Percentiles rank a stretch among this genome's conserved stretches.
Evolutionary conservation across 2,113 vertebrate genomes (phyloP).

Genomic region (Clupea harengus): DNA sequence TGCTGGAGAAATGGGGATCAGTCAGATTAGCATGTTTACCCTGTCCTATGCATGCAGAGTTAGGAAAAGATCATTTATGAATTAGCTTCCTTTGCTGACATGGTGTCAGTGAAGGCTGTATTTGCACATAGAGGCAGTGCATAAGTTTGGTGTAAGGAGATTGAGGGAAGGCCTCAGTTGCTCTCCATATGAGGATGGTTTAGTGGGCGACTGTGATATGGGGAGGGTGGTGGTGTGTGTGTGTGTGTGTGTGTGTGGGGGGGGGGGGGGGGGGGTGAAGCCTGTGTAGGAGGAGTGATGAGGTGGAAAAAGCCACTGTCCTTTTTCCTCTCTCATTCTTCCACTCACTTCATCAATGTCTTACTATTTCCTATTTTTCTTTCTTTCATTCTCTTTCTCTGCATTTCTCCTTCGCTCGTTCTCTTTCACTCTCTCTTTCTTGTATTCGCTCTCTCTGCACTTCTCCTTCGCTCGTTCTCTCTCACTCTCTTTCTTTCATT

Average conservation of each 20-base stretch:
- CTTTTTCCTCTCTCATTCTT: background rate
- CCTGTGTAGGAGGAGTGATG: background rate
- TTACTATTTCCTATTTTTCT: background rate
- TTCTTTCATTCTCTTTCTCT: background rate
- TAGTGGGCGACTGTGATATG: background rate
- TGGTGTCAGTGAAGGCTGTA: background rate
- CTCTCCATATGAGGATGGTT: background rate
- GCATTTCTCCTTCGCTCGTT: background rate
- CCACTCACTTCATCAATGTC: conserved; percentile 4
- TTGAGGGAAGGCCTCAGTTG: background rate
- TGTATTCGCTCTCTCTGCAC: background rate
- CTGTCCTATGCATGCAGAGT: background rate
- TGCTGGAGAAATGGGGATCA: background rate
- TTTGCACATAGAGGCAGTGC: background rate
- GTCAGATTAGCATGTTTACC: background rate
- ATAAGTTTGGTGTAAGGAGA: background rate
- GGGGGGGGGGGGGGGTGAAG: background rate
- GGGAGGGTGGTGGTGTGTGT: background rate
- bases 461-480: background rate
- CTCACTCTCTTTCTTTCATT: background rate
- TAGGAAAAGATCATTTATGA: background rate
- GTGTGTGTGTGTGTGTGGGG: background rate
- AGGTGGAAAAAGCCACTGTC: background rate
- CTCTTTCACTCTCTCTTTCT: background rate
- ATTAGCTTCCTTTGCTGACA: background rate